Evolutionary conservation across 2,888 invertebrate genomes (phyloP).

Genomic region (Papilio gigon): DNA sequence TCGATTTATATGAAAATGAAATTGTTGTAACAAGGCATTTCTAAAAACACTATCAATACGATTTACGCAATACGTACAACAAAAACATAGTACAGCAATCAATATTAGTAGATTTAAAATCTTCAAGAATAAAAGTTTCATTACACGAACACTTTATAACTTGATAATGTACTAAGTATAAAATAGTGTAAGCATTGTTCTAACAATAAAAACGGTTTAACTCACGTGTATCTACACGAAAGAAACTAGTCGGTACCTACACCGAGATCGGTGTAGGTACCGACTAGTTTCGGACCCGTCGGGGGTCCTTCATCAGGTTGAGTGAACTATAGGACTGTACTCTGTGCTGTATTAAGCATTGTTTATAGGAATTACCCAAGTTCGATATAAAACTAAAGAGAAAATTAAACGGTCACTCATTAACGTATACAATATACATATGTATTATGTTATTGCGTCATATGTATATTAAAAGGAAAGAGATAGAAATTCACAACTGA

Average conservation of each 20-base stretch:
- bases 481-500: constrained; percentile 2
- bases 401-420: constrained; percentile 2
- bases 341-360: neutral
- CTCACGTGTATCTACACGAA: too few relatives aligned
- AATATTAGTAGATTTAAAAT: neutral
- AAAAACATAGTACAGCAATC: neutral
- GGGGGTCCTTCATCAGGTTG: too few relatives aligned
- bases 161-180: too few relatives aligned
- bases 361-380: neutral
- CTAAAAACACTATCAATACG: constrained; percentile 8
- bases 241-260: too few relatives aligned
- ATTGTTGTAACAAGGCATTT: constrained; percentile 8
- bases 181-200: too few relatives aligned
- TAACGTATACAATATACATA: neutral
- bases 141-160: neutral
- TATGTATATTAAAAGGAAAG: neutral
- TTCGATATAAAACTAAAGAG: neutral
- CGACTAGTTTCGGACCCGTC: too few relatives aligned
- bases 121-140: neutral
- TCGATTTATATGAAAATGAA: constrained; percentile 8
- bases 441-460: constrained; percentile 10
- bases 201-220: too few relatives aligned
- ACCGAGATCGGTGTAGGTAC: too few relatives aligned
- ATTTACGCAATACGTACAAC: constrained; percentile 1
- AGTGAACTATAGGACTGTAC: too few relatives aligned